Percentiles rank a stretch among this genome's conserved stretches.
Conservation (phyloP, 1,140 invertebrate genomes). For the Hyles vespertilio region DNA sequence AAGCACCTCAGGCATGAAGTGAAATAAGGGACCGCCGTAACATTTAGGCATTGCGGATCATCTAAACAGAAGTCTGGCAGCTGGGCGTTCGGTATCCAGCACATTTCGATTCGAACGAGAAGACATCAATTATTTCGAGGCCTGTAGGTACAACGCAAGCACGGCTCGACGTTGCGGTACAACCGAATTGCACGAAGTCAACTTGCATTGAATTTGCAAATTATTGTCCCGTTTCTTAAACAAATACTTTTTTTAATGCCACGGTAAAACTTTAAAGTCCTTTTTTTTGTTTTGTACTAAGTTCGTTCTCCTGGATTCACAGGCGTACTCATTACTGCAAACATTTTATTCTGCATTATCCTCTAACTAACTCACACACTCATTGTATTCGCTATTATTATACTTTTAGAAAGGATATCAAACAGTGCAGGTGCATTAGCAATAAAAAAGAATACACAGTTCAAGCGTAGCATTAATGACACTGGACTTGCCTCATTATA, state of each 20-base stretch:
- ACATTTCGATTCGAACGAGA: slow-evolving; percentile 24
- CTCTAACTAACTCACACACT: too few species aligned
- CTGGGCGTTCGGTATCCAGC: slow-evolving; percentile 20
- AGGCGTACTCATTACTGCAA: too few species aligned
- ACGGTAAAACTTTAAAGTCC: too few species aligned
- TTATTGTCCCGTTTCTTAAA: slow-evolving; percentile 10
- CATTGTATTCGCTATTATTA: too few species aligned
- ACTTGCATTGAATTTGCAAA: slow-evolving; percentile 27
- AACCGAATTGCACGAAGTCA: slow-evolving; percentile 22
- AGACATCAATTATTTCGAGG: slow-evolving; percentile 31
- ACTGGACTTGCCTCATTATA: background rate
- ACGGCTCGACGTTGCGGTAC: slow-evolving; percentile 6
- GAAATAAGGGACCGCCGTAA: background rate
- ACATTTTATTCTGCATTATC: too few species aligned
- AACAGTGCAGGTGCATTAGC: too few species aligned
- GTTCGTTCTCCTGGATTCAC: too few species aligned
- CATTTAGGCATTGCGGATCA: slow-evolving; percentile 10
- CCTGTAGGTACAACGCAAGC: slow-evolving; percentile 6
- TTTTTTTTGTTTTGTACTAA: too few species aligned
- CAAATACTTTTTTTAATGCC: too few species aligned
- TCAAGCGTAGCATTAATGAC: background rate
- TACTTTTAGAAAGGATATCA: too few species aligned
- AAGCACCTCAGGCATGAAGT: too few species aligned
- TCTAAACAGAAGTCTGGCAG: slow-evolving; percentile 12
- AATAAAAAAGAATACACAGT: too few species aligned